Percentiles rank a stretch among this genome's conserved stretches.
phyloP scores from a whole-genome alignment of 1,140 invertebrate species.

The Diorhabda elongata region DNA sequence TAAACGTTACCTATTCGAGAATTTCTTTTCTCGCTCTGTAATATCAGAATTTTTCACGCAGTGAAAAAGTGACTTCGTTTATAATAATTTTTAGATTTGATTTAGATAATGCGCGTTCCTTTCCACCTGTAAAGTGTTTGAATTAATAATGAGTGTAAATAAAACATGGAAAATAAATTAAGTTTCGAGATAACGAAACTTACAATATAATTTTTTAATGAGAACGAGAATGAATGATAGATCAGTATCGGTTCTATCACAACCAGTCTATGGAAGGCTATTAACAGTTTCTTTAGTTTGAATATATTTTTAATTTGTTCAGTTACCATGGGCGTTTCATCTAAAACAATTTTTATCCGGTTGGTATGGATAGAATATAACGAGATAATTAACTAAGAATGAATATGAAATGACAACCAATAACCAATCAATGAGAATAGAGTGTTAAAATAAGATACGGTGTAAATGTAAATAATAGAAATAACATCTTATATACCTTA shows the following conservation, averaged over 20 bases:
- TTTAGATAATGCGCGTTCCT: conserved; percentile 8
- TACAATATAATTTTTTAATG: conserved; percentile 10
- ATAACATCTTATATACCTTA: too few species aligned
- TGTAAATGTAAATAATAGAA: too few species aligned
- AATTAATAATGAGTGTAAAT: conserved; percentile 13
- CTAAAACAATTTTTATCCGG: too few species aligned
- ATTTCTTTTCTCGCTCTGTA: background rate
- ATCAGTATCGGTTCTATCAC: conserved; percentile 7
- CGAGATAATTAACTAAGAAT: too few species aligned
- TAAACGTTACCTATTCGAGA: background rate
- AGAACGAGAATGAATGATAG: conserved; percentile 11
- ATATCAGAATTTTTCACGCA: background rate
- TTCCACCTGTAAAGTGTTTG: conserved; percentile 8
- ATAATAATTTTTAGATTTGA: conserved; percentile 11
- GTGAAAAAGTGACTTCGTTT: conserved; percentile 6
- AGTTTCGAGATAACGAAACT: conserved; percentile 7
- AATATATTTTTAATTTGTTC: conserved; percentile 13
- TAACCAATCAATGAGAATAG: too few species aligned
- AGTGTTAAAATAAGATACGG: too few species aligned
- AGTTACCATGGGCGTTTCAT: background rate
- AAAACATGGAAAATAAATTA: conserved; percentile 14
- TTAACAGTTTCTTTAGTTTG: conserved; percentile 1
- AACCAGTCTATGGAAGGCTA: background rate
- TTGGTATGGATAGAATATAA: too few species aligned
- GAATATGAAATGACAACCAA: too few species aligned